Percentiles rank a stretch among this genome's conserved stretches.
Evolutionary conservation across 2,113 vertebrate species (phyloP).

Genomic region (Elachura formosa): DNA sequence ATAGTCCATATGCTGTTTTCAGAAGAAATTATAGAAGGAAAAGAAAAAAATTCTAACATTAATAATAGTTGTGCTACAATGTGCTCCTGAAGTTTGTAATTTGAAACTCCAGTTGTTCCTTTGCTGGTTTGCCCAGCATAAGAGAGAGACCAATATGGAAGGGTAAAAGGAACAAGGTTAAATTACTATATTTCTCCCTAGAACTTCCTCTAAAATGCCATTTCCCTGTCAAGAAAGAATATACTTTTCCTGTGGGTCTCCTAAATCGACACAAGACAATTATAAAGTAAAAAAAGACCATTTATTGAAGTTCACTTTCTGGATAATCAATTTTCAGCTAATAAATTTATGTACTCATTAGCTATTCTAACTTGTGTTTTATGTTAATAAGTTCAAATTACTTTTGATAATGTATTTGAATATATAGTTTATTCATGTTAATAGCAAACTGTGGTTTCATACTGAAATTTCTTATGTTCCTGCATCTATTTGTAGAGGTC

Average conservation of each 20-base stretch:
- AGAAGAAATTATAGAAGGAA: neutral
- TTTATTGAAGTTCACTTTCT: neutral
- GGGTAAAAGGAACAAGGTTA: neutral
- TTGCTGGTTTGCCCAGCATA: neutral
- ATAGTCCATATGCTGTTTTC: neutral
- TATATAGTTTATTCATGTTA: neutral
- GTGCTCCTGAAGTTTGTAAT: slow-evolving; percentile 1
- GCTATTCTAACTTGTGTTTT: neutral
- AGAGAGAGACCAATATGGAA: neutral
- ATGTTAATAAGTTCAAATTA: slow-evolving; percentile 21
- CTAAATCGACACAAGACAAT: neutral
- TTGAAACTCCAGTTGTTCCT: slow-evolving; percentile 5
- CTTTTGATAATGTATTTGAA: neutral
- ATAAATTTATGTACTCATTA: neutral
- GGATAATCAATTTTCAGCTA: neutral
- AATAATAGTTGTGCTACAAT: neutral
- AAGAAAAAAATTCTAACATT: neutral
- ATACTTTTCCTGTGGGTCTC: neutral
- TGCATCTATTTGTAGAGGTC: neutral
- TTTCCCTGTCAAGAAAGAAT: slow-evolving; percentile 1
- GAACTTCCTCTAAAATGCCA: neutral
- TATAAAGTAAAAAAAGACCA: neutral
- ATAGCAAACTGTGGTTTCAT: neutral
- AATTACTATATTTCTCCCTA: neutral
- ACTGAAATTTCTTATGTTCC: neutral